A percentile compares a stretch with the other conserved stretches of the same genome.
phyloP scores from a whole-genome alignment of 1,140 invertebrate genomes.

The Physella acuta region DNA sequence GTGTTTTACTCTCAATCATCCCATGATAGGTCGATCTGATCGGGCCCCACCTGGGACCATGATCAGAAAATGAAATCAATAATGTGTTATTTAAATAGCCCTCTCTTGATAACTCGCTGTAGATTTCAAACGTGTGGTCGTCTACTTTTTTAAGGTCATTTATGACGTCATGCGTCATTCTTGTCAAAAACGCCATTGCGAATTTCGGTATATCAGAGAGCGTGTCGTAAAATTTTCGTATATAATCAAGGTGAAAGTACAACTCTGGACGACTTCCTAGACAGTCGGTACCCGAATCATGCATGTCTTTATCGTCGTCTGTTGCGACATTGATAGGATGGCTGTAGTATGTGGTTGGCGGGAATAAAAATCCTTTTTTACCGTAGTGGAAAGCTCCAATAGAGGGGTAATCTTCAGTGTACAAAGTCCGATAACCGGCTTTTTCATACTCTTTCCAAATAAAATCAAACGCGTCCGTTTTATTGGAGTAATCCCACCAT shows the following conservation, averaged over 20 bases:
- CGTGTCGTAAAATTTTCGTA: background rate
- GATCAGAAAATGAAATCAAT: slow-evolving; percentile 7
- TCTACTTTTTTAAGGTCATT: background rate
- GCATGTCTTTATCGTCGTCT: background rate
- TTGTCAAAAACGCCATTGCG: background rate
- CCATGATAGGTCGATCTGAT: background rate
- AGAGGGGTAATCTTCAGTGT: background rate
- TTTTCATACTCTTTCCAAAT: slow-evolving; percentile 5
- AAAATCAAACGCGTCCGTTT: background rate
- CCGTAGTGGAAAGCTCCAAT: background rate
- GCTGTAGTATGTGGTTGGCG: background rate
- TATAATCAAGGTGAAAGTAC: background rate
- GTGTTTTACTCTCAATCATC: background rate
- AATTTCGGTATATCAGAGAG: background rate
- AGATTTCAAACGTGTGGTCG: background rate
- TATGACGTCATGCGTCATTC: background rate
- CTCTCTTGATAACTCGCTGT: background rate
- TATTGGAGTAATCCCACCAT: background rate
- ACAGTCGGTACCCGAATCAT: background rate
- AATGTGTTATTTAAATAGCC: background rate
- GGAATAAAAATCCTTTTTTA: background rate
- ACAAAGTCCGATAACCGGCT: slow-evolving; percentile 7
- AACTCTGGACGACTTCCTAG: background rate
- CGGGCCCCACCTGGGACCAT: background rate
- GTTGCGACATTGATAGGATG: background rate